Evolutionary conservation across 2,113 vertebrate genomes (phyloP), one percentile per base, ranked within the genome.

Genomic region (Sigmodon hispidus): DNA sequence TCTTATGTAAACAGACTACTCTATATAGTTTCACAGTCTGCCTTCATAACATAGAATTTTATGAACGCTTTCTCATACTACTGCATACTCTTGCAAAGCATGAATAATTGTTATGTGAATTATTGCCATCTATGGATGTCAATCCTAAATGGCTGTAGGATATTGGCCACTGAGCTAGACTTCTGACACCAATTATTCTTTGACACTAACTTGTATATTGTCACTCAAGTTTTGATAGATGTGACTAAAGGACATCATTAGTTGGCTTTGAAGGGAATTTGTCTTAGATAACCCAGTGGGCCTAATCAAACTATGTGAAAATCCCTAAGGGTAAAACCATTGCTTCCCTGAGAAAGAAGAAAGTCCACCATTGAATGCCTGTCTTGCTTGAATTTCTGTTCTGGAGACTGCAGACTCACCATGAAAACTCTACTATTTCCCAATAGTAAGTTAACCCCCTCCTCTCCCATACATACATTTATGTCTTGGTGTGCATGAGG

Each of bases 1-100:
- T 94, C 83, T 84, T 72, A 67, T 2, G 4, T 50, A 87, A 80
- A 76, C 5, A 85, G 50, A 83, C 83, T 43, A 57, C 19, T 75
- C n/a, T 61, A 7, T 12, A 9, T 24, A 34, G 6, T 76, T 88
- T 81, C 59, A 48, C 65, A 63, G 87, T 40, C 48, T 80, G 43
- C 15, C 45, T 87, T 69, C 75, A 50, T 15, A 59, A 59, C n/a
- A 59, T 73, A 67, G 67, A 40, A 89, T 90, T 87, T 76, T 77
- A 8, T 29, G 26, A 92, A 55, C 45, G 19, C 31, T 90, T 86
- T 81, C 77, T 65, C 26, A 7, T 52, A 73, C 59, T 48, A 70
- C 77, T 50, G 59, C 85, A 45, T 81, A 59, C 92, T 95, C 88
- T 93, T 73, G 52, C 83, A 63, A 59, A 72, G 57, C 57, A 65